A percentile compares a stretch with the other conserved stretches of the same genome.
Conservation (phyloP, 2,113 vertebrate species). For the Neotragus moschatus region DNA sequence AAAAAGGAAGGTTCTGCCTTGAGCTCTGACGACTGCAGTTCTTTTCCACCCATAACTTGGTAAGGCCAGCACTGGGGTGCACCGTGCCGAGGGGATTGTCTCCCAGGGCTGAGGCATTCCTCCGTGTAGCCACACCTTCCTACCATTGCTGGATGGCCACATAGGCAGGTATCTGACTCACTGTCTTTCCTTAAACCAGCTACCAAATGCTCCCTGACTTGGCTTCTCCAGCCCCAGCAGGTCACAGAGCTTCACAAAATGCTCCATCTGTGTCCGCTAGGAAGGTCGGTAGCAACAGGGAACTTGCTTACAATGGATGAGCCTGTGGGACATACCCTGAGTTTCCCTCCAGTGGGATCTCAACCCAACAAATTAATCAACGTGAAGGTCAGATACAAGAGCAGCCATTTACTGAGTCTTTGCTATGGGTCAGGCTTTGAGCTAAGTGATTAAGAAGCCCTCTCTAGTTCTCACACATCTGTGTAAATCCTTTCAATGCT, state of each 20-base stretch:
- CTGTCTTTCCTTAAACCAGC: neutral
- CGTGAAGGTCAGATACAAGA: neutral
- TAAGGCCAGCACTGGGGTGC: neutral
- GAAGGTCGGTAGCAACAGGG: neutral
- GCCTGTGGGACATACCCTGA: rapidly evolving
- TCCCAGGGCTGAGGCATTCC: neutral
- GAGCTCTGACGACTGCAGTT: rapidly evolving
- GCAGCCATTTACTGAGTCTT: neutral
- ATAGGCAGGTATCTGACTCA: neutral
- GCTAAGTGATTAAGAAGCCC: neutral
- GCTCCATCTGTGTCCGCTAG: neutral
- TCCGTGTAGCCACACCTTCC: neutral
- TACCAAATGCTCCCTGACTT: neutral
- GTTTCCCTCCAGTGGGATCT: neutral
- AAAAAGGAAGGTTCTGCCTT: neutral
- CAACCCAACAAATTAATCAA: neutral
- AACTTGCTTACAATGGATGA: no score
- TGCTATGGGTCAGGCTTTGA: neutral
- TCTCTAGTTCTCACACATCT: neutral
- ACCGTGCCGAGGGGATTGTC: rapidly evolving
- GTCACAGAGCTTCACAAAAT: neutral
- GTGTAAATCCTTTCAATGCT: neutral
- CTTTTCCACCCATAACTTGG: neutral
- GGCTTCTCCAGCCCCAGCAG: neutral
- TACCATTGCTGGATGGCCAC: neutral